phyloP scores from a whole-genome alignment of 2,113 vertebrate species.

The Willisornis vidua region DNA sequence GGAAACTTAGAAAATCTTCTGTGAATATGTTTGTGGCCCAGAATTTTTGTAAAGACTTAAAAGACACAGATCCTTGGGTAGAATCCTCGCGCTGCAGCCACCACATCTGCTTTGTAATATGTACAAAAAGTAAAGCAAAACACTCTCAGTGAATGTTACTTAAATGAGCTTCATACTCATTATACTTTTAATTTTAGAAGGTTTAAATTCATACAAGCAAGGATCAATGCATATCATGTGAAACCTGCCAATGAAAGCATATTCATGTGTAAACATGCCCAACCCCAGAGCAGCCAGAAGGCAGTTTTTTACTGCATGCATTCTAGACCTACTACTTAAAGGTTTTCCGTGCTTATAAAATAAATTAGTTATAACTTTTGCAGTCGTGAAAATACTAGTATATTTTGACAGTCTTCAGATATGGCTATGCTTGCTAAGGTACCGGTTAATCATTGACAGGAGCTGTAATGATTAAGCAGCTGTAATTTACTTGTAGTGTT shows the following conservation, averaged over 20 bases:
- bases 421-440: background rate
- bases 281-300: background rate
- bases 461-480: conserved; percentile 50
- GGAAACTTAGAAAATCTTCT: background rate
- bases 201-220: background rate
- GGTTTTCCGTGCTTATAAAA: background rate
- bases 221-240: background rate
- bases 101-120: background rate
- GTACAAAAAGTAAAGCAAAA: background rate
- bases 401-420: background rate
- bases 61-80: background rate
- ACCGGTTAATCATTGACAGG: conserved; percentile 29
- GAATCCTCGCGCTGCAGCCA: background rate
- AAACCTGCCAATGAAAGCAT: background rate
- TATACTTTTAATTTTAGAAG: background rate
- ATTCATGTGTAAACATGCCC: background rate
- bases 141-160: background rate
- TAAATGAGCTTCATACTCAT: background rate
- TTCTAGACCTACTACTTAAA: background rate
- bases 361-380: background rate
- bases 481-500: conserved; percentile 1
- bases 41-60: background rate
- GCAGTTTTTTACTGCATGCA: background rate
- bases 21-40: background rate
- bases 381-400: background rate